These are phyloP conservation scores for Arenaria interpres DNA, from an alignment of 2,113 vertebrate genomes.

Conservation along the genomic window DNA sequence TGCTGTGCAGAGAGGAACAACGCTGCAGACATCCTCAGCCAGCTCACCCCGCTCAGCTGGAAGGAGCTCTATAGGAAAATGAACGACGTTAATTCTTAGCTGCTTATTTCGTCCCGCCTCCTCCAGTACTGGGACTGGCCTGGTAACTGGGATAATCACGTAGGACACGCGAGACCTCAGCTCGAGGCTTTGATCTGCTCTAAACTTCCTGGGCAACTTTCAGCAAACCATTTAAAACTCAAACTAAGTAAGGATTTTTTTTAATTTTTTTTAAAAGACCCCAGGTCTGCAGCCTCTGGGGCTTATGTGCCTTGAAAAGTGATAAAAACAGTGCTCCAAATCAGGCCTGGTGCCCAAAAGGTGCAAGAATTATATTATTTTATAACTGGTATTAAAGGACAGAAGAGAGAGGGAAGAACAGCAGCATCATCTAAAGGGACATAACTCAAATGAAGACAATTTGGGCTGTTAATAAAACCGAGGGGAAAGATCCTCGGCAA, in stretches of 20 bases:
- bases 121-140: not conserved
- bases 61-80: not conserved
- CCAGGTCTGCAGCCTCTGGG: not conserved
- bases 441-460: not conserved
- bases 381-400: not conserved
- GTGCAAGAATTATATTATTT: not conserved
- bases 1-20: not conserved
- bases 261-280: not conserved
- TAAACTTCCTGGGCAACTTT: rapidly evolving
- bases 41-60: not conserved
- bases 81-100: not conserved
- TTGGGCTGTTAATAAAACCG: not conserved
- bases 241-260: not conserved
- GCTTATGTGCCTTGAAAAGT: not conserved
- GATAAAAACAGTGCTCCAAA: not conserved
- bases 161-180: not conserved
- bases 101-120: not conserved
- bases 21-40: not conserved
- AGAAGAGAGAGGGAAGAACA: not conserved
- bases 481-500: not conserved
- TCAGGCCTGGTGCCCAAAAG: not conserved
- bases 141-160: not conserved
- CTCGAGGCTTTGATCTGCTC: not conserved
- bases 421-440: not conserved
- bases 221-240: not conserved